Conservation (phyloP, 1,140 invertebrate genomes). For the Lordiphosa mommai region DNA sequence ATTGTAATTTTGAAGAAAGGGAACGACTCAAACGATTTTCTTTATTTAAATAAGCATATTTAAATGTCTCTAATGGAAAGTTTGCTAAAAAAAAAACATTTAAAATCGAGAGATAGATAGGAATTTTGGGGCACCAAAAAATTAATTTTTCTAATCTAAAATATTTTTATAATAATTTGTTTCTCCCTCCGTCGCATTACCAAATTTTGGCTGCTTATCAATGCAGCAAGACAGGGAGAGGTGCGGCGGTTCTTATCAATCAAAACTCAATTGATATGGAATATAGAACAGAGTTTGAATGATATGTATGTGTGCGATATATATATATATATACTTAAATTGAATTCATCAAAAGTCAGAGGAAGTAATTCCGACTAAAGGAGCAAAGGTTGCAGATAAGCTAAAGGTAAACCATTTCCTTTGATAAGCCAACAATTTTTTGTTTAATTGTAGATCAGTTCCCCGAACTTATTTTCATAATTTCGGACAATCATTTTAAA, state of each 20-base stretch:
- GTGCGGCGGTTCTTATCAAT: slow-evolving; percentile 42
- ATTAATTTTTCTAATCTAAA: slow-evolving; percentile 51
- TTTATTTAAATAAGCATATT: no score
- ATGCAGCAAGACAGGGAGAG: slow-evolving; percentile 21
- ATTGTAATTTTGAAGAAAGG: no score
- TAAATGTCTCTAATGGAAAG: no score
- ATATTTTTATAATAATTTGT: slow-evolving; percentile 28
- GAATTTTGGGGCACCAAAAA: slow-evolving; percentile 2
- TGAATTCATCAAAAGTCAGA: slow-evolving; percentile 14
- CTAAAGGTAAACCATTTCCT: slow-evolving; percentile 1
- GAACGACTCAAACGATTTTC: no score
- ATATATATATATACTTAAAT: not conserved
- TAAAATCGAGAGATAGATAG: no score
- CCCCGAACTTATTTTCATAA: slow-evolving; percentile 45
- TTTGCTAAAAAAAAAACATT: no score
- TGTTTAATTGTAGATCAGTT: not conserved
- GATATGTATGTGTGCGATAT: slow-evolving; percentile 2
- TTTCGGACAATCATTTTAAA: slow-evolving; percentile 27
- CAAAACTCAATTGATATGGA: slow-evolving; percentile 46
- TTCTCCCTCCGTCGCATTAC: slow-evolving; percentile 13
- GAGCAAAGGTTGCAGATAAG: slow-evolving; percentile 22
- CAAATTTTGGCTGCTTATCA: slow-evolving; percentile 36
- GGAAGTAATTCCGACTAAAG: not conserved
- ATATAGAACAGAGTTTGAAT: slow-evolving; percentile 12
- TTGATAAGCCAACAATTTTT: slow-evolving; percentile 18